Evolutionary conservation across 2,113 vertebrate genomes (phyloP), one percentile per base, ranked within the genome.

Genomic region (Trematomus loennbergii): DNA sequence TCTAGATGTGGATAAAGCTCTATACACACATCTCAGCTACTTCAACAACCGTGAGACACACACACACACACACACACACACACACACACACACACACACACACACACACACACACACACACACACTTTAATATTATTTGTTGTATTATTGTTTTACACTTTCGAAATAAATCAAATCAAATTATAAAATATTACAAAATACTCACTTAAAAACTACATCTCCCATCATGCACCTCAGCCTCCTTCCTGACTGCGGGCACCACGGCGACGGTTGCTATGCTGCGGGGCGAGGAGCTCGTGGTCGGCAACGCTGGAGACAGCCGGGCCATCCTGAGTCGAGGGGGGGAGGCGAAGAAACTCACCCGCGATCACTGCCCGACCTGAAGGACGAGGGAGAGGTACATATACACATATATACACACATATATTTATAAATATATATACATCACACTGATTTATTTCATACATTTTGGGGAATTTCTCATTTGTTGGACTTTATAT

Each of bases 181-280:
- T 22, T 2, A n/a, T 25, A 25, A 29, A 29, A 29, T 29, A 29
- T 29, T 29, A 3, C 25, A 29, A 29, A 29, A 29, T 29, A 6
- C 36, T 36, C 2, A 7, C 50, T 18, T 8, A 52, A 15, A 15
- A 17, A 3, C 57, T 1, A 20, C 36, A 7, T 8, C 11, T 0
- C 62, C 1, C 18, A 1, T 61, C 49, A 2, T 46, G 29, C 11
- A 43, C 33, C 16, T 0, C 79, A 91, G 88, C 58, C 8, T 87
- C 87, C 18, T 80, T 87, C 77, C 88, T 95, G 91, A 95, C 80
- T 7, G 94, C 96, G 8, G 98, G 98, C 72, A 97, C 96, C 80
- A 99, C 97, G 45, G 98, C 97, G 7, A 99, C 98, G 1, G 97
- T 99, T 92, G 97, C 97, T 72, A 75, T 99, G 84, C 92, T 99